phyloP scores from a whole-genome alignment of 2,113 vertebrate genomes.

The Apeltes quadracus region DNA sequence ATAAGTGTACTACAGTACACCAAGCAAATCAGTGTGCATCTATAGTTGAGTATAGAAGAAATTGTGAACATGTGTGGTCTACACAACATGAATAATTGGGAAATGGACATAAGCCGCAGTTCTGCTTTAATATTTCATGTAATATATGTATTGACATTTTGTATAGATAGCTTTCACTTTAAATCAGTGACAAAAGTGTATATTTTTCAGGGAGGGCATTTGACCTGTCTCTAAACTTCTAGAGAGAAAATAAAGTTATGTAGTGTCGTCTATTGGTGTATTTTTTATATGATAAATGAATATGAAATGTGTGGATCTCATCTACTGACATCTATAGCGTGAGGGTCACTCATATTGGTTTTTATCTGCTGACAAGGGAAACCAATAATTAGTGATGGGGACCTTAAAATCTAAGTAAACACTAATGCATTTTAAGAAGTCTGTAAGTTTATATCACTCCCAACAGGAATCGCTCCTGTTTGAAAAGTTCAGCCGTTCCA shows the following conservation, averaged over 20 bases:
- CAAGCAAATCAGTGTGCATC: neutral
- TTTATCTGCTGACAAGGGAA: neutral
- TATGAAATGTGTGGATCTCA: neutral
- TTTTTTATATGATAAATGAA: neutral
- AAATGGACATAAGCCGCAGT: neutral
- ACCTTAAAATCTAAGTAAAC: neutral
- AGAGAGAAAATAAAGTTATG: slow-evolving; percentile 24
- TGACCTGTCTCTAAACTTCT: slow-evolving; percentile 8
- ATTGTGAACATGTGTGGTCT: slow-evolving; percentile 16
- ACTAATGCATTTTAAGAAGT: no score
- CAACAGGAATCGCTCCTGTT: neutral
- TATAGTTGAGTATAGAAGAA: neutral
- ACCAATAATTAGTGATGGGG: neutral
- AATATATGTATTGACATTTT: slow-evolving; percentile 14
- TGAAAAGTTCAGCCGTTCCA: no score
- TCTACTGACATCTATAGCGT: neutral
- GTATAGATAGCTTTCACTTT: neutral
- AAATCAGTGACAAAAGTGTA: slow-evolving; percentile 28
- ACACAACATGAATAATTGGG: neutral
- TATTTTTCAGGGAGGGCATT: slow-evolving; percentile 24
- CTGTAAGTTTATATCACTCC: no score
- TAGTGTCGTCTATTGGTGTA: slow-evolving; percentile 1
- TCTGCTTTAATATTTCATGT: slow-evolving; percentile 6
- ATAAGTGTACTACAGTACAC: neutral
- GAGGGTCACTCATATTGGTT: neutral